Evolutionary conservation across 2,797 vertebrate species (phyloP), one percentile per base, ranked within the genome.

Genomic region (Pipistrellus pipistrellus): DNA sequence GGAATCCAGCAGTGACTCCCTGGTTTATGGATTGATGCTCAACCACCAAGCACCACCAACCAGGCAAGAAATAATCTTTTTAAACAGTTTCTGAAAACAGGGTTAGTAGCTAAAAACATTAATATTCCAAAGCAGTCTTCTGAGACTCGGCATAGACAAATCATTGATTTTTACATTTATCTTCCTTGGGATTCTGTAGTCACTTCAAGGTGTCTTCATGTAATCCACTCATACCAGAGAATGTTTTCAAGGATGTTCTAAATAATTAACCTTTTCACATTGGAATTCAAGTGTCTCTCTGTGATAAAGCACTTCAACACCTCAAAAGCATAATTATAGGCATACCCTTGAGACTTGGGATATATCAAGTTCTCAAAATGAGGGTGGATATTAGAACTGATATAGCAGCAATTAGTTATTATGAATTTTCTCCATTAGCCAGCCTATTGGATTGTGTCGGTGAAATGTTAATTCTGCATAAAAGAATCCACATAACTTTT

Each of bases 231-330:
- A 95, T 90, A 94, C 91, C 51, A 86, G 64, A 88, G 91, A 96
- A 95, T 95, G 66, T 95, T 95, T 97, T 96, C 93, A 97, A 96
- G 95, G 75, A 80, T 96, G 92, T 94, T 96, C 93, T 92, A 97
- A 96, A 97, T 97, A 97, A 97, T 97, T 97, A 97, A 97, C 97
- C 97, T 97, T 94, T 89, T 96, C 95, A 97, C 93, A 81, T 51
- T 85, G 85, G 88, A 96, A 90, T 97, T 97, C 96, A 97, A 97
- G 94, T 94, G 93, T 97, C 96, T 95, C 57, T 96, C 91, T 93
- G 85, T 96, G 96, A 97, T 95, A 97, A 97, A 96, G 90, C 83
- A 94, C 94, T 97, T 96, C 93, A 97, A 72, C 38, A 95, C 91
- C 96, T 97, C 96, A 93, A 95, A 97, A 97, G 87, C 78, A 30